These are phyloP conservation scores for Cyphomyrus discorhynchus DNA, from an alignment of 2,113 vertebrate genomes.

Conservation along the genomic window DNA sequence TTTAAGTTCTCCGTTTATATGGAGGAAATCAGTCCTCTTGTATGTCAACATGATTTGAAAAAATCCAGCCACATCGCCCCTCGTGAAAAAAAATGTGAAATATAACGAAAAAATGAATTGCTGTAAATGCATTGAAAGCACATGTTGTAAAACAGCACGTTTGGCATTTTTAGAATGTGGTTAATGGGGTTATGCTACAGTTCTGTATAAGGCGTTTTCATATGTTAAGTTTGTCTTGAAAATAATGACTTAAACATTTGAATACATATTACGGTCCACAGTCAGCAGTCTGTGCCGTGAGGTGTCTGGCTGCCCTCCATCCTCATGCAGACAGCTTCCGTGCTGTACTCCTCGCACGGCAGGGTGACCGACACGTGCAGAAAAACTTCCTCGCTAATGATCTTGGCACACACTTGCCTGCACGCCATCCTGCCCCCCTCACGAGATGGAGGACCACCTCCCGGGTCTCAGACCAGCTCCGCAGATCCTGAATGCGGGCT, in stretches of 20 bases:
- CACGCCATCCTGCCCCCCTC: slow-evolving; percentile 1
- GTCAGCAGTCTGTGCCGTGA: neutral
- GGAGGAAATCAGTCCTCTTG: neutral
- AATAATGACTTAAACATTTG: slow-evolving; percentile 1
- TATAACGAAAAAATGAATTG: neutral
- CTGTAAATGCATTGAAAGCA: neutral
- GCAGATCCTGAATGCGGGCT: neutral
- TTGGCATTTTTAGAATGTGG: neutral
- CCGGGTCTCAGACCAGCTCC: neutral
- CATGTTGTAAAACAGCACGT: neutral
- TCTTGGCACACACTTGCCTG: neutral
- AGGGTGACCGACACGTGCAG: neutral
- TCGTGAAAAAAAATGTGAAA: neutral
- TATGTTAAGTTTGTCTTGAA: neutral
- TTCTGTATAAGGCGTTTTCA: neutral
- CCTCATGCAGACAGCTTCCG: neutral
- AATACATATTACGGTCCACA: neutral
- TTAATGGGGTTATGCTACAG: neutral
- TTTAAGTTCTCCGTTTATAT: neutral
- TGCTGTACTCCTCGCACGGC: neutral
- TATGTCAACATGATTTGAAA: neutral
- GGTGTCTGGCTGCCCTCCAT: neutral
- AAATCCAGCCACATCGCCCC: neutral
- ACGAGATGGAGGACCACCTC: neutral
- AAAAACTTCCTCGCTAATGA: neutral